phyloP scores from a whole-genome alignment of 2,113 vertebrate species.

The Caloenas nicobarica region DNA sequence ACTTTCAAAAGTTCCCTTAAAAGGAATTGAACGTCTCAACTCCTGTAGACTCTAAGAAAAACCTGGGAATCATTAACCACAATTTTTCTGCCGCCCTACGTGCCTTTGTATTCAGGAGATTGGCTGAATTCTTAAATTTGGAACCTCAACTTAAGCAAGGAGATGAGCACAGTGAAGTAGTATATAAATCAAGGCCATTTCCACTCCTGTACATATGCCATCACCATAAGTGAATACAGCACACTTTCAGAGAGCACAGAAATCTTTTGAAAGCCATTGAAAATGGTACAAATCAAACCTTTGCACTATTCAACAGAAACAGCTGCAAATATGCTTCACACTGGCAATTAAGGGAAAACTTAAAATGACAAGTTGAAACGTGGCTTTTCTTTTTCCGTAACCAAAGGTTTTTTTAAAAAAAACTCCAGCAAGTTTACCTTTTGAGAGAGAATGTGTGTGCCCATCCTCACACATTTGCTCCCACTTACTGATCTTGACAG shows the following conservation, averaged over 20 bases:
- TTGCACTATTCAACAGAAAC: background rate
- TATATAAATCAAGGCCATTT: background rate
- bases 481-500: background rate
- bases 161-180: background rate
- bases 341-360: background rate
- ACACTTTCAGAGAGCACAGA: background rate
- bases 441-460: background rate
- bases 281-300: background rate
- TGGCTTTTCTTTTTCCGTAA: background rate
- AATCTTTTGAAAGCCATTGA: background rate
- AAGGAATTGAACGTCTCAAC: background rate
- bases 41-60: background rate
- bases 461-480: background rate
- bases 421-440: background rate
- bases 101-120: background rate
- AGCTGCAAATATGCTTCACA: background rate
- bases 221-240: background rate
- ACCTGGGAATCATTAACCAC: background rate
- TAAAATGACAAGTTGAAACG: background rate
- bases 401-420: background rate
- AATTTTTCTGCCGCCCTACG: background rate
- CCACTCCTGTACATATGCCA: background rate
- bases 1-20: background rate
- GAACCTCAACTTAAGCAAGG: background rate
- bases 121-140: background rate